Conservation (phyloP, 2,113 vertebrate species). For the Ptyas mucosa region DNA sequence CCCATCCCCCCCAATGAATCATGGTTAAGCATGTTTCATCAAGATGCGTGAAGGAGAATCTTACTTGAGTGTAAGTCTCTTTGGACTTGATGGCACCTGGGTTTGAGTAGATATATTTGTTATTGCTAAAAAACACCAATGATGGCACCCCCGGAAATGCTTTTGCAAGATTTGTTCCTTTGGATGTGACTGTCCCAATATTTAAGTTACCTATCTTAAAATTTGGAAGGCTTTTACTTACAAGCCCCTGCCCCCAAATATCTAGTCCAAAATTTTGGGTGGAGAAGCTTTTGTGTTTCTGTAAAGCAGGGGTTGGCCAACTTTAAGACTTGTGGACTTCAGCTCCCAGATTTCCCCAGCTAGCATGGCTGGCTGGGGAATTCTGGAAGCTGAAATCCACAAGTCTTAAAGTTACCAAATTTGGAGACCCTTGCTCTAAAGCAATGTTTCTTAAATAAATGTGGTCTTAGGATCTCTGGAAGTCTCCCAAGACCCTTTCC, state of each 20-base stretch:
- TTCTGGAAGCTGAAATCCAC: neutral
- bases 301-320: neutral
- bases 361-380: too few species aligned
- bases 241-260: neutral
- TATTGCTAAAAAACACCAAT: neutral
- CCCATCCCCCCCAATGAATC: neutral
- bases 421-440: neutral
- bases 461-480: neutral
- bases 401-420: neutral
- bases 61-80: neutral
- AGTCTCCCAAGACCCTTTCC: neutral
- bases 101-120: neutral
- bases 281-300: neutral
- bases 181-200: neutral
- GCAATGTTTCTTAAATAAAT: neutral
- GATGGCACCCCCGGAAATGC: neutral
- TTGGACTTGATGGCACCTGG: neutral
- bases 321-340: neutral
- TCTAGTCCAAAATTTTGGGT: neutral
- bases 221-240: neutral
- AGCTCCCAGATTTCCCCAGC: too few species aligned
- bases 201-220: neutral
- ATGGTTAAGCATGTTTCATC: neutral
- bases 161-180: neutral
- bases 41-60: neutral